phyloP scores from a whole-genome alignment of 2,797 vertebrate genomes.

The Labroides dimidiatus region DNA sequence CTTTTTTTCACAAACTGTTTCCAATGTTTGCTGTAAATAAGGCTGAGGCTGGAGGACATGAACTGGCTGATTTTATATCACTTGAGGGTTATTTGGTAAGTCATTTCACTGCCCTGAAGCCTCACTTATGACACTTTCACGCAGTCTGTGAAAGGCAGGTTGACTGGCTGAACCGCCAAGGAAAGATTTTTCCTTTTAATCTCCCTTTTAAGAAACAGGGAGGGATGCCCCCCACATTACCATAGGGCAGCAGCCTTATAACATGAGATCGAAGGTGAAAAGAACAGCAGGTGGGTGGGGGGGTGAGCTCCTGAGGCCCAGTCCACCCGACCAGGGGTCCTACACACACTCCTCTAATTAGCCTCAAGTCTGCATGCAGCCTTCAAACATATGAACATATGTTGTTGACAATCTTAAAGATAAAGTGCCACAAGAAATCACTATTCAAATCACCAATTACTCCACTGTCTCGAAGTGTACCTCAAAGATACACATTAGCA shows the following conservation, averaged over 20 bases:
- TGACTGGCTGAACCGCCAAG: slow-evolving; percentile 69
- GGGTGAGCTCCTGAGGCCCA: slow-evolving; percentile 46
- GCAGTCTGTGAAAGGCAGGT: slow-evolving; percentile 48
- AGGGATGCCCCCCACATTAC: slow-evolving; percentile 62
- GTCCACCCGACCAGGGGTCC: slow-evolving; percentile 49
- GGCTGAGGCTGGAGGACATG: not conserved
- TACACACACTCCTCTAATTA: slow-evolving; percentile 71
- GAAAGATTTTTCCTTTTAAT: slow-evolving; percentile 75
- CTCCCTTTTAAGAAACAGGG: slow-evolving; percentile 61
- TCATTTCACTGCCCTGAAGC: slow-evolving; percentile 18
- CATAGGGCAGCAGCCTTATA: slow-evolving; percentile 66
- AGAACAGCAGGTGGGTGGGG: slow-evolving; percentile 69
- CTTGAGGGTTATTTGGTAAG: slow-evolving; percentile 18
- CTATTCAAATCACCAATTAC: slow-evolving; percentile 71
- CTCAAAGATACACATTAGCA: slow-evolving; percentile 61
- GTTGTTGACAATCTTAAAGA: slow-evolving; percentile 61
- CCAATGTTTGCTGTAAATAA: slow-evolving; percentile 17
- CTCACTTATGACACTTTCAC: slow-evolving; percentile 32
- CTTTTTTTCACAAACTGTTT: slow-evolving; percentile 16
- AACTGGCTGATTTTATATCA: slow-evolving; percentile 2
- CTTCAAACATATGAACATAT: slow-evolving; percentile 71
- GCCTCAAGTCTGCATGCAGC: slow-evolving; percentile 56
- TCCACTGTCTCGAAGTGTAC: slow-evolving; percentile 45
- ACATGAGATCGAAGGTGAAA: slow-evolving; percentile 62
- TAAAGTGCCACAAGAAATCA: slow-evolving; percentile 60